phyloP scores from a whole-genome alignment of 2,888 invertebrate species.

The Stenodera caucasica region DNA sequence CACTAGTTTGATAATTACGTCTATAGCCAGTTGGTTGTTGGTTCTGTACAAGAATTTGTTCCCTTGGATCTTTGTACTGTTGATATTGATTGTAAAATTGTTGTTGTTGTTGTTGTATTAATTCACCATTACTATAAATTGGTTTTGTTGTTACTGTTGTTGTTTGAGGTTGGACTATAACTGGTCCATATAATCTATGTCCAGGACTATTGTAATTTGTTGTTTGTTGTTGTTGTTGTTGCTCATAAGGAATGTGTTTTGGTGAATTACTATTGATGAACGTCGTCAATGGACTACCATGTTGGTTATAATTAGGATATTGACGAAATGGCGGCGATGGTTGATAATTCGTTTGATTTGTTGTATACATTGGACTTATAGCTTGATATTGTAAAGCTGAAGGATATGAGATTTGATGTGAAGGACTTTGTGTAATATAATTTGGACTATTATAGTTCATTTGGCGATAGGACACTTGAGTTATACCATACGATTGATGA shows the following conservation, averaged over 20 bases:
- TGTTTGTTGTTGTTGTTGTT: slow-evolving; percentile 19
- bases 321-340: slow-evolving; percentile 40
- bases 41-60: slow-evolving; percentile 47
- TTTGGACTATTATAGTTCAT: slow-evolving; percentile 35
- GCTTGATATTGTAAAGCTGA: slow-evolving; percentile 51
- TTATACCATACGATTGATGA: slow-evolving; percentile 53
- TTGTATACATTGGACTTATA: slow-evolving; percentile 46
- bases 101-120: slow-evolving; percentile 51
- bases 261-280: slow-evolving; percentile 40
- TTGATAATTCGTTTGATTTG: slow-evolving; percentile 41
- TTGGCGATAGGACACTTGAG: slow-evolving; percentile 43
- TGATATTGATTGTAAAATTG: slow-evolving; percentile 50
- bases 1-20: slow-evolving; percentile 48
- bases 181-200: slow-evolving; percentile 43
- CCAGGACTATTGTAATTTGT: slow-evolving; percentile 35
- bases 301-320: slow-evolving; percentile 43
- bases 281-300: slow-evolving; percentile 43
- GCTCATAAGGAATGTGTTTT: slow-evolving; percentile 47
- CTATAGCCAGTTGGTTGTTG: slow-evolving; percentile 37
- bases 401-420: slow-evolving; percentile 40
- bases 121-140: slow-evolving; percentile 48
- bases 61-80: slow-evolving; percentile 49
- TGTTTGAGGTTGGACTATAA: slow-evolving; percentile 1
- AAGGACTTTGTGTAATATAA: slow-evolving; percentile 36
- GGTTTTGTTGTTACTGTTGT: slow-evolving; percentile 21